Evolutionary conservation across 2,888 invertebrate genomes (phyloP), one percentile per base, ranked within the genome.

Genomic region (Drosophila buzzatii): DNA sequence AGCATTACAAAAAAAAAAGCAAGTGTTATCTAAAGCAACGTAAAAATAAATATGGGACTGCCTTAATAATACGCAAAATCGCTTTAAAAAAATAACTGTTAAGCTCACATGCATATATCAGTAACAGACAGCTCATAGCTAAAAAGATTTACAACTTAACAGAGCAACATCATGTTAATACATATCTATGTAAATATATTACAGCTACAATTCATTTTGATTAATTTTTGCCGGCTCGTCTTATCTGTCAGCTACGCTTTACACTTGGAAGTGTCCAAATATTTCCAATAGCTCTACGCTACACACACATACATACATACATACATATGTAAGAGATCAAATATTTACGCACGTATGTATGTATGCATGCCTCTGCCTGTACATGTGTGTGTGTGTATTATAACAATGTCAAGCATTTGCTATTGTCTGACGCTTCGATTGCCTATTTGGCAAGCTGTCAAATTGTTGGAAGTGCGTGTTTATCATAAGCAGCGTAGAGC

Each of bases 361-460:
- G 37, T 33, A n/a, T 61, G 7, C 5, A 5, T 8, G 12, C 2
- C 33, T 14, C 20, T 20, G 44, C 7, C 20, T 12, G 1, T 27
- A 27, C 33, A 31, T 35, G 8, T 62, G 5, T 37, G 33, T 39
- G 14, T 35, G n/a, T 33, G 63, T 39, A 18, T 53, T 31, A 60
- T 18, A 33, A 41, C 23, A 64, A 33, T 64, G 47, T 41, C 23
- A 18, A 49, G 42, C 7, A 44, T 51, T 18, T 37, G 18, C 14
- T 66, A 53, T 76, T 49, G 58, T 47, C 55, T 55, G 37, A 31
- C 18, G 42, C 57, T 59, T 65, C 49, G 45, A 51, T 56, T 51
- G 23, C 14, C 39, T 18, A 55, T 51, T 69, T 86, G 84, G 81
- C 69, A 58, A 27, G 20, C 16, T 18, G 52, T 66, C 72, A 79